A percentile compares a stretch with the other conserved stretches of the same genome.
phyloP scores from a whole-genome alignment of 2,797 vertebrate genomes.

The Darevskia nairensis region DNA sequence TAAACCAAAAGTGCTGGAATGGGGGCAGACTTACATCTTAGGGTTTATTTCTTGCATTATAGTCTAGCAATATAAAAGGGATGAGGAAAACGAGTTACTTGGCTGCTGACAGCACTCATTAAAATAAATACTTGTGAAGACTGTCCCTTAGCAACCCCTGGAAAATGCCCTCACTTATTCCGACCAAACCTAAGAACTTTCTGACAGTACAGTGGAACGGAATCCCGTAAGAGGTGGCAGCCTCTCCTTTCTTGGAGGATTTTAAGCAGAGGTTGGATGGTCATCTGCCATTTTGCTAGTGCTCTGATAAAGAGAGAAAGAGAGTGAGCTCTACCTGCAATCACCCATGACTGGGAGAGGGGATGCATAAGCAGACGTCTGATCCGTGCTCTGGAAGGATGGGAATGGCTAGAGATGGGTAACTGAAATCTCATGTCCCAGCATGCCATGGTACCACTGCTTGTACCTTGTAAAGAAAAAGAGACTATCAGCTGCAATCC shows the following conservation, averaged over 20 bases:
- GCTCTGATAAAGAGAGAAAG: not conserved
- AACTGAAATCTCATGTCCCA: conserved; percentile 99
- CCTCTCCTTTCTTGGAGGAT: not conserved
- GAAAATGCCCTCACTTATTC: not conserved
- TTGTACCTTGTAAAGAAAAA: conserved; percentile 85
- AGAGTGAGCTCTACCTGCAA: conserved; percentile 85
- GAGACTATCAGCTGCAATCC: conserved; percentile 28
- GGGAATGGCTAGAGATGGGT: conserved; percentile 96
- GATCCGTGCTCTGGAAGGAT: conserved; percentile 92
- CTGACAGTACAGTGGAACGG: too few relatives aligned
- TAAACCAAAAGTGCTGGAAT: not conserved
- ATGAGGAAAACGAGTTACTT: not conserved
- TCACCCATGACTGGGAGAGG: conserved; percentile 94
- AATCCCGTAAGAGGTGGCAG: too few relatives aligned
- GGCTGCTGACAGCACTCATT: not conserved
- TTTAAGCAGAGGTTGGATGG: not conserved
- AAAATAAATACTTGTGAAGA: not conserved
- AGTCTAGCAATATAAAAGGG: not conserved
- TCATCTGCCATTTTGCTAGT: not conserved
- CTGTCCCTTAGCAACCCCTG: not conserved
- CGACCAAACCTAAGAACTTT: too few relatives aligned
- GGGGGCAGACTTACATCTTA: not conserved
- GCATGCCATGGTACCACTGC: conserved; percentile 97
- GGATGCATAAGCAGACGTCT: conserved; percentile 96
- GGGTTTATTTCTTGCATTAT: not conserved